Conservation (phyloP, 2,888 invertebrate genomes). For the Minunthozetes semirufus region DNA sequence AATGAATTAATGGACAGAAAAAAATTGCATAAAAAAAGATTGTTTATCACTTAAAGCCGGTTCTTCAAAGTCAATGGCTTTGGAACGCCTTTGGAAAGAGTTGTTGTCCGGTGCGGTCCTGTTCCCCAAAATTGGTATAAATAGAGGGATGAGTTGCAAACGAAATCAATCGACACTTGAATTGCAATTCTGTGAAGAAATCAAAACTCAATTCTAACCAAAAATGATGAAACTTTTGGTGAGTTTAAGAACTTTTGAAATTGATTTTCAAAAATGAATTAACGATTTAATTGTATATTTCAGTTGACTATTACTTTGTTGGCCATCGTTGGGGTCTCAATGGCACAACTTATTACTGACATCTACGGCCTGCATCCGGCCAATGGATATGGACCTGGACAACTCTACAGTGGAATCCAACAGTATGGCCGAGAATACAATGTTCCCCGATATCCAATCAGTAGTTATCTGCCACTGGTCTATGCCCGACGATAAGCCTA, state of each 20-base stretch:
- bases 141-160: not conserved
- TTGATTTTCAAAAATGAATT: not conserved
- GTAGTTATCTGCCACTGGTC: not conserved
- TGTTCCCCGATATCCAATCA: not conserved
- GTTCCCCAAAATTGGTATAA: conserved; percentile 4
- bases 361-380: not conserved
- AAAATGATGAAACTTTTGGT: conserved; percentile 28
- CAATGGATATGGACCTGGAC: not conserved
- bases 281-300: too few relatives aligned
- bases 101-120: not conserved
- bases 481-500: too few relatives aligned
- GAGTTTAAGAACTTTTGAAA: not conserved
- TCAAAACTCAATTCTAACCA: not conserved
- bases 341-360: not conserved
- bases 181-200: not conserved
- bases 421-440: conserved; percentile 5
- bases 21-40: too few relatives aligned
- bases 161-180: not conserved
- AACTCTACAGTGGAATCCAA: conserved; percentile 7
- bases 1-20: too few relatives aligned
- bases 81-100: not conserved
- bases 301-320: conserved; percentile 2
- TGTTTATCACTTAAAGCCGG: too few relatives aligned
- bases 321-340: not conserved
- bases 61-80: not conserved